Base-by-base conservation (phyloP, 2,113 vertebrate genomes). In the Thermophis baileyi region DNA sequence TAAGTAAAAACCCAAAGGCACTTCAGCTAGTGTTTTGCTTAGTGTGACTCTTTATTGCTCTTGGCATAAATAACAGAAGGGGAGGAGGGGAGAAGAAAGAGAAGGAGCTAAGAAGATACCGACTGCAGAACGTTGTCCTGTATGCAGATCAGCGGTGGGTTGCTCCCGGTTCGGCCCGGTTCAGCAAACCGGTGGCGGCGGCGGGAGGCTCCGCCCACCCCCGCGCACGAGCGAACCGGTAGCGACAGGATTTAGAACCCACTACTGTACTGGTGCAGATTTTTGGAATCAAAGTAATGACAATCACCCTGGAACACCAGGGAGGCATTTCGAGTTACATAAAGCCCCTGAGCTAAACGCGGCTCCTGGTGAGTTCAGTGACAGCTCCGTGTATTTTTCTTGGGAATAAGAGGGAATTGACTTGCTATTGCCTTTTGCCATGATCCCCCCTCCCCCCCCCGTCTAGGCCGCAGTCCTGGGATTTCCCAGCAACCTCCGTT, bases 381-480 rank as follows among this genome's bases (percentile, higher is more conserved):
- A 5, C n/a, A 40, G 6, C 16, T 40, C n/a, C n/a, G 20, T 3
- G 69, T 35, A 20, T 2, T 74, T 40, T 74, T 40, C 69, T 74
- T 74, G 69, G 69, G 69, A 74, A 40, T 40, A 63, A 20, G 7
- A 7, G 18, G n/a, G 16, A 20, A 18, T 40, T 40, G n/a, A 40
- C 16, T 40, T 74, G 63, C 63, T n/a, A 6, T n/a, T 16, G n/a
- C 30, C 30, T 74, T 74, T 35, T 6, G 12, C 63, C n/a, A 16
- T 69, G 30, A n/a, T 6, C 5, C 14, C 4, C 1, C 14, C 12
- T 1, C 12, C 10, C 30, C 4, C n/a, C 4, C 1, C 2, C 7
- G n/a, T 1, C 30, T 35, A 40, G 74, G 3, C 74, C 10, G 7
- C 35, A 22, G 35, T 81, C 35, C 35, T 81, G 69, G 69, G 69